Percentiles rank a stretch among this genome's conserved stretches.
These are phyloP conservation scores for Neomicropteryx cornuta DNA, from an alignment of 1,140 invertebrate species.

Conservation along the genomic window DNA sequence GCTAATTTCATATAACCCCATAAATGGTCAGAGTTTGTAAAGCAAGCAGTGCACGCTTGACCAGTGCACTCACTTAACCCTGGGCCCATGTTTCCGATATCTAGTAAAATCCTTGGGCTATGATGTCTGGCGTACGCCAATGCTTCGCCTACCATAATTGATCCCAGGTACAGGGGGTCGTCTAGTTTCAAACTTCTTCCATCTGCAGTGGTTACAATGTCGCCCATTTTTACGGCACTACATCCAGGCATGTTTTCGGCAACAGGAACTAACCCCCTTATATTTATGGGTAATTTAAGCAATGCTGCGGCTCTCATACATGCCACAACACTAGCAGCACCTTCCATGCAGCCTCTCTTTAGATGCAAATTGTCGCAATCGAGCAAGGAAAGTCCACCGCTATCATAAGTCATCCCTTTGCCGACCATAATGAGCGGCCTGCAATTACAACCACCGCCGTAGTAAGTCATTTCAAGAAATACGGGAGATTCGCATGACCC, in stretches of 20 bases:
- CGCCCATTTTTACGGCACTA: conserved; percentile 74
- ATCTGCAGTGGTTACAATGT: conserved; percentile 72
- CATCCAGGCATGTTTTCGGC: conserved; percentile 78
- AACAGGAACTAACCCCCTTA: conserved; percentile 61
- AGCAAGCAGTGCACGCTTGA: conserved; percentile 66
- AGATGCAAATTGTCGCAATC: conserved; percentile 60
- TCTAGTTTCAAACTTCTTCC: conserved; percentile 79
- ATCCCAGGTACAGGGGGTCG: conserved; percentile 80
- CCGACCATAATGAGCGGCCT: conserved; percentile 60
- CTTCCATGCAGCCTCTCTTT: conserved; percentile 88
- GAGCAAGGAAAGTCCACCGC: conserved; percentile 81
- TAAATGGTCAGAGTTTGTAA: conserved; percentile 53
- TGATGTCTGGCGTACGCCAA: conserved; percentile 53
- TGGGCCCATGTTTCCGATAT: conserved; percentile 31
- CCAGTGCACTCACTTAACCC: conserved; percentile 60
- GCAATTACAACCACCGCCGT: conserved; percentile 25
- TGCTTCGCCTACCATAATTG: conserved; percentile 81
- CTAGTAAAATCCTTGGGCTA: conserved; percentile 30
- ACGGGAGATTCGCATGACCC: conserved; percentile 60
- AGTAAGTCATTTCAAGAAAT: conserved; percentile 62
- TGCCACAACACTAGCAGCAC: conserved; percentile 68
- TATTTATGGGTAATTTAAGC: conserved; percentile 62
- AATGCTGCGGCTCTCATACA: conserved; percentile 58
- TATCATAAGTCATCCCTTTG: conserved; percentile 87
- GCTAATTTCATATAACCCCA: conserved; percentile 53